phyloP scores from a whole-genome alignment of 1,140 invertebrate species.

The Zophobas atratus region DNA sequence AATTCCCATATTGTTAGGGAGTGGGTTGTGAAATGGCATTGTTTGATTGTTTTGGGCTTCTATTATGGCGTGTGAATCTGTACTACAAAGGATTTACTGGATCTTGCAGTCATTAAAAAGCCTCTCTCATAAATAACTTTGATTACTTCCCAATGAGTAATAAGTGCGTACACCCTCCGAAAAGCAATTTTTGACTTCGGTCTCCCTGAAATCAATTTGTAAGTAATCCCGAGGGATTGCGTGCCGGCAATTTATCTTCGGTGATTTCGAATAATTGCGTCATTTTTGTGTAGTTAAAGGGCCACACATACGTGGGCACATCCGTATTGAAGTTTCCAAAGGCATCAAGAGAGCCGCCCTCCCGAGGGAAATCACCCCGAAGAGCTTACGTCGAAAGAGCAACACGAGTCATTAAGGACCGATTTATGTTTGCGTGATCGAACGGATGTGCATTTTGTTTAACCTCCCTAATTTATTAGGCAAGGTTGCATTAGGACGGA shows the following conservation, averaged over 20 bases:
- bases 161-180: background rate
- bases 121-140: too few relatives aligned
- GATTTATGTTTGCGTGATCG: constrained; percentile 41
- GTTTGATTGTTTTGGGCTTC: too few relatives aligned
- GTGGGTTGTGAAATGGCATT: too few relatives aligned
- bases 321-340: constrained; percentile 28
- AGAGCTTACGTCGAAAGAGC: constrained; percentile 42
- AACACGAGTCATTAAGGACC: constrained; percentile 38
- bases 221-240: constrained; percentile 18
- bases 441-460: constrained; percentile 39
- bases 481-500: constrained; percentile 2
- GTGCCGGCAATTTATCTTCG: constrained; percentile 33
- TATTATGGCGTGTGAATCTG: too few relatives aligned
- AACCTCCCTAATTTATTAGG: constrained; percentile 32
- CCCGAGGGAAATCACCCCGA: constrained; percentile 51
- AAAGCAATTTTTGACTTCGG: background rate
- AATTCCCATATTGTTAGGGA: too few relatives aligned
- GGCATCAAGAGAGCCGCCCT: background rate
- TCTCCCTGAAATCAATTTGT: constrained; percentile 25
- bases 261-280: constrained; percentile 40
- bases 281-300: constrained; percentile 36
- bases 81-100: too few relatives aligned
- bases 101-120: too few relatives aligned
- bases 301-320: background rate
- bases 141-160: too few relatives aligned